Conservation (phyloP, 2,888 invertebrate species). For the Ceriagrion tenellum region DNA sequence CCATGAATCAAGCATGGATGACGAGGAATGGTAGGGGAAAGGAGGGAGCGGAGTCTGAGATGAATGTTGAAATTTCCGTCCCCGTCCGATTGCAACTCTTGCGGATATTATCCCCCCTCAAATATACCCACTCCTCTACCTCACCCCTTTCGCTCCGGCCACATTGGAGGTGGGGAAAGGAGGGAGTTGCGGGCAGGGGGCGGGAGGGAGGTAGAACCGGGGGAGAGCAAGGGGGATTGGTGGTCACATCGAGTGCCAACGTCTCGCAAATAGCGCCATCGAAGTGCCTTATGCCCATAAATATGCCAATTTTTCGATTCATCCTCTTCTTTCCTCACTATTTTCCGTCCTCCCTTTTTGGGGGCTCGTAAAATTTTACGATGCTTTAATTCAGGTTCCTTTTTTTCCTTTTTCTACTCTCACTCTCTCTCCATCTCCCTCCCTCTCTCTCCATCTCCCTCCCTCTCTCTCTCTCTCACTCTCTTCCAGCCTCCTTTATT, state of each 20-base stretch:
- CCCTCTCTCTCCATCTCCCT: too few species aligned
- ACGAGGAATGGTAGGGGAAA: background rate
- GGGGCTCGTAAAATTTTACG: conserved; percentile 24
- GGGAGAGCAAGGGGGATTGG: background rate
- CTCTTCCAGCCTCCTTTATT: too few species aligned
- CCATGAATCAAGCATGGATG: conserved; percentile 21
- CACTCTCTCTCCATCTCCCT: too few species aligned
- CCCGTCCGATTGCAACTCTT: background rate
- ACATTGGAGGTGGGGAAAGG: background rate
- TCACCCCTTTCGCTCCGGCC: background rate
- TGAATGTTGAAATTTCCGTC: background rate
- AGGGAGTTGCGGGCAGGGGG: background rate
- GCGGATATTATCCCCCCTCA: background rate
- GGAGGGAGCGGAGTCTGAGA: background rate
- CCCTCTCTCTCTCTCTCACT: background rate
- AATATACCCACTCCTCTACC: background rate
- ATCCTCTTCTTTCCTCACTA: background rate
- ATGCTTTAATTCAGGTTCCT: conserved; percentile 9
- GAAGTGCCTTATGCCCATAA: conserved; percentile 7
- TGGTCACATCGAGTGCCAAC: background rate
- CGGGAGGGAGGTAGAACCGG: background rate
- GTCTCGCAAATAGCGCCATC: background rate
- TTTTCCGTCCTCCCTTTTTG: background rate
- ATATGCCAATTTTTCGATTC: conserved; percentile 37
- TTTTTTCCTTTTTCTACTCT: background rate